These are phyloP conservation scores for Parasteatoda lunata DNA, from an alignment of 2,888 invertebrate genomes.

Conservation along the genomic window DNA sequence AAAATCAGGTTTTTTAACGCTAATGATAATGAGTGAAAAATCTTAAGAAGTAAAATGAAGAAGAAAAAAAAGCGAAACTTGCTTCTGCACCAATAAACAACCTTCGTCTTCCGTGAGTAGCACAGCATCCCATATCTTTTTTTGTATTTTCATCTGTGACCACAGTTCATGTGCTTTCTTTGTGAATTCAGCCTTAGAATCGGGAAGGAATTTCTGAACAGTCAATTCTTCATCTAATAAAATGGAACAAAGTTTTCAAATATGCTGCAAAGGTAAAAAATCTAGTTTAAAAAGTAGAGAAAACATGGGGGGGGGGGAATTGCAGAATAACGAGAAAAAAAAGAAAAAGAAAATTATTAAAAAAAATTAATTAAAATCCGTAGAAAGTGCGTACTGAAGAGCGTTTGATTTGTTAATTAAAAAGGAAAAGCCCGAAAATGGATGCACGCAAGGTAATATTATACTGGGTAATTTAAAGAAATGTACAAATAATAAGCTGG, in stretches of 20 bases:
- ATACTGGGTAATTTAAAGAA: too few relatives aligned
- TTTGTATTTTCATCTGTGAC: slow-evolving; percentile 4
- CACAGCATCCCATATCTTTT: slow-evolving; percentile 25
- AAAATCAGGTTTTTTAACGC: too few relatives aligned
- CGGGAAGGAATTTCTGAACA: background rate
- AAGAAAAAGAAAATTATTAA: background rate
- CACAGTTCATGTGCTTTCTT: background rate
- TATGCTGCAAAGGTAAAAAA: too few relatives aligned
- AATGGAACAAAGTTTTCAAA: too few relatives aligned
- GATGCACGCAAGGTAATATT: too few relatives aligned
- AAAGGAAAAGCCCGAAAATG: too few relatives aligned
- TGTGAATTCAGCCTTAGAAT: background rate
- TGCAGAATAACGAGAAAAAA: background rate
- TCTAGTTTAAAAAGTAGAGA: background rate
- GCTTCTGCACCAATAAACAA: slow-evolving; percentile 29
- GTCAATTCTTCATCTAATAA: too few relatives aligned
- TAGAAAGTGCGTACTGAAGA: too few relatives aligned
- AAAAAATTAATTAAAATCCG: background rate
- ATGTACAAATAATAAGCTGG: too few relatives aligned
- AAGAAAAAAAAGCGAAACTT: background rate
- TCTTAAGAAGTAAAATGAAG: too few relatives aligned
- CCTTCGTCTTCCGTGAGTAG: slow-evolving; percentile 44
- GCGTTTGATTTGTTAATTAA: too few relatives aligned
- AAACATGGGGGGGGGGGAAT: background rate
- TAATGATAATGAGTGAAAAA: too few relatives aligned